Base-by-base conservation (phyloP, 2,888 invertebrate species). In the Euplagia quadripunctaria region DNA sequence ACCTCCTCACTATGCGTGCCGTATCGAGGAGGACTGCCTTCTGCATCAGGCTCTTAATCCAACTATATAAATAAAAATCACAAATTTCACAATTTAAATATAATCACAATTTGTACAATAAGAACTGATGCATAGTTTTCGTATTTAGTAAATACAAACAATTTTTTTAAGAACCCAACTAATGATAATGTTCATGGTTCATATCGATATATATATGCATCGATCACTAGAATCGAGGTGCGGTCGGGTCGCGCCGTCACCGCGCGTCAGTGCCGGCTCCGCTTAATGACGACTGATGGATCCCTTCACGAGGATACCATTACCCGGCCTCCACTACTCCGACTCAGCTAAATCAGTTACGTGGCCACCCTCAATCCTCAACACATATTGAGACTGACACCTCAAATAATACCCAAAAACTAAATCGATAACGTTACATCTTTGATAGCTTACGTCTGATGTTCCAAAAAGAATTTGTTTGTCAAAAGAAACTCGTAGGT, bases 281-380 rank as follows among this genome's bases (percentile, higher is more conserved):
- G 87, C 89, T 84, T 94, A 95, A 95, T 95, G 93, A 94, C 93
- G 94, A 95, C 93, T 93, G 94, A 95, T 94, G 94, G 93, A 91
- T 92, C 87, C 87, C 89, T 91, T 92, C 91, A 93, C 92, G 91
- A 92, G 89, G 90, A 92, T 92, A 89, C 92, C 91, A 92, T 92
- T 93, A 93, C 89, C 86, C 84, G 84, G 87, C 88, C 87, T 87
- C 88, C 90, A 86, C 90, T 88, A 89, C 88, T 89, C 84, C 85
- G 87, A 86, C 88, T 85, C 87, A 88, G 90, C 90, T 92, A 92
- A 93, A 93, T 92, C 92, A 91, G 90, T 92, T 90, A 90, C 87
- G 84, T 78, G 74, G 82, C 72, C 68, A 72, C 72, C 72, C 82
- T 76, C 84, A 86, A 87, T 89, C 85, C 85, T 82, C 78, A 74